Evolutionary conservation across 64 coral and sea anemone species (phyloP), one percentile per base, ranked within the genome.

Genomic region (Porites australiensis): DNA sequence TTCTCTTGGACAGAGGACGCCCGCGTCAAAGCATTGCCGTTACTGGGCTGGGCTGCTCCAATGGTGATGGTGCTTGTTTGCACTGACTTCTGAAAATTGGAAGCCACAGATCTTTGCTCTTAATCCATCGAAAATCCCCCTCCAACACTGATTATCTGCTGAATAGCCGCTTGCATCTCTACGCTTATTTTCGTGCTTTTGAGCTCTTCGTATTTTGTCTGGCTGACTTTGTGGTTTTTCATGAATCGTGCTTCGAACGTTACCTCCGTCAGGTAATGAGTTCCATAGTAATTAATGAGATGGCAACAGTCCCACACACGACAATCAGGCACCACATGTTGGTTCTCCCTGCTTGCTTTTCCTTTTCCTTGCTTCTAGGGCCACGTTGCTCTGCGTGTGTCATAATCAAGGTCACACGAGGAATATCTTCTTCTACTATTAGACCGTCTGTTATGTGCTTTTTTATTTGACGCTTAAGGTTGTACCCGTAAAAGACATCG

Each of bases 51-150:
- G 10, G 77, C 12, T 1, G 57, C 21, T 37, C 79, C 54, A 44
- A 82, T 55, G 5, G 79, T 82, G 14, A 63, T 47, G 7, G 79
- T 82, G 13, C 19, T 82, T 5, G 79, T 82, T 18, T 87, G 4
- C 0, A 87, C 62, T 21, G 5, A 27, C 50, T 87, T 87, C 15
- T 1, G 2, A 52, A 87, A 87, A 2, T 73, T 53, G 6, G 85
- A 87, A 1, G 23, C 85, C 3, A 67, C 85, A 2, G 51, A 0
- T 73, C 64, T 70, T 74, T 87, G 85, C 12, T 87, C 68, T 72
- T 19, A 13, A 52, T 87, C 66, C 69, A 87, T 53, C 14, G 64
- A 72, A 73, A 87, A 87, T 16, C 85, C 85, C 43, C 85, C 85
- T 27, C 85, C 85, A 14, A 70, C 43, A n/a, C 85, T 87, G 16